Percentiles rank a stretch among this genome's conserved stretches.
These are phyloP conservation scores for Acleris emargana DNA, from an alignment of 2,888 invertebrate species.

Conservation along the genomic window DNA sequence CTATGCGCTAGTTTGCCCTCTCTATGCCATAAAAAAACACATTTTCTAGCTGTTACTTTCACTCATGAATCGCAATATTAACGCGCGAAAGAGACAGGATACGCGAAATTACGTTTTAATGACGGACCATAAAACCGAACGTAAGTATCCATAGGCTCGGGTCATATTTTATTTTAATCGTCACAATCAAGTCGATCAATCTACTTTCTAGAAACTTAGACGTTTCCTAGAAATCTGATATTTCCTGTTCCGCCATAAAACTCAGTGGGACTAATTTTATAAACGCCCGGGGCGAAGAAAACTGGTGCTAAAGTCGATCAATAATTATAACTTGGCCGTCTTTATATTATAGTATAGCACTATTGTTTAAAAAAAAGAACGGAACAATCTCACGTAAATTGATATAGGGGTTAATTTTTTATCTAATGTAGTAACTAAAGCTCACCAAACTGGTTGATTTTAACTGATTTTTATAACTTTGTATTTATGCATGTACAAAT, in stretches of 20 bases:
- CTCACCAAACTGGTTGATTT: no score
- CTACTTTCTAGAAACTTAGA: slow-evolving; percentile 27
- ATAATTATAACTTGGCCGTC: not conserved
- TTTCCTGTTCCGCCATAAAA: slow-evolving; percentile 30
- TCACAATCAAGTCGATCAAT: slow-evolving; percentile 12
- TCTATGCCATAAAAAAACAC: no score
- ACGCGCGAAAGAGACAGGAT: no score
- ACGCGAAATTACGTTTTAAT: slow-evolving; percentile 1
- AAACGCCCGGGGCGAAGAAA: slow-evolving; percentile 26
- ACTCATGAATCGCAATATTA: no score
- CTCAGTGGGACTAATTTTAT: slow-evolving; percentile 25
- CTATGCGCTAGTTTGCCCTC: no score
- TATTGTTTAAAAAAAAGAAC: not conserved
- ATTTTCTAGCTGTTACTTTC: no score
- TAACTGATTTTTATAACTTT: no score
- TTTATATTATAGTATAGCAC: not conserved
- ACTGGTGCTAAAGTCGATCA: not conserved
- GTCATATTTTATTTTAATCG: slow-evolving; percentile 17
- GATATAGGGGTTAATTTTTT: no score
- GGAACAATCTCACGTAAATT: no score
- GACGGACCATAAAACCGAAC: slow-evolving; percentile 5
- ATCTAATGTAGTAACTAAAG: no score
- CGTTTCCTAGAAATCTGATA: slow-evolving; percentile 26
- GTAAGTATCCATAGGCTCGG: not conserved
- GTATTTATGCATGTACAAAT: no score